Base-by-base conservation (phyloP, 2,113 vertebrate species). In the Epinephelus cyanopodus region DNA sequence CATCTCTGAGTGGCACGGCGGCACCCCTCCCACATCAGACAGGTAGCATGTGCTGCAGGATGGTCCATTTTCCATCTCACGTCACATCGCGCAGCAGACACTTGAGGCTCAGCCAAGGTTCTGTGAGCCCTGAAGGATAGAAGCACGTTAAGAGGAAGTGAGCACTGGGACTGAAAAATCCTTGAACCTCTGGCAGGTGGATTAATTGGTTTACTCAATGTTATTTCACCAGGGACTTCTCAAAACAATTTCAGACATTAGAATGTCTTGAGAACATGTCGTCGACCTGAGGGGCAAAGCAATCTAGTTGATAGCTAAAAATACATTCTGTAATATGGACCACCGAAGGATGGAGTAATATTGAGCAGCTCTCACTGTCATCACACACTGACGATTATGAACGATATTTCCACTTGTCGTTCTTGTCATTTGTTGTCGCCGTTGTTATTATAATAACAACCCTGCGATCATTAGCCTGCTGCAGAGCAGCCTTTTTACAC, bases 131-230 rank as follows among this genome's bases (percentile, higher is more conserved):
- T 68, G 60, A 73, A 93, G 84, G 88, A 88, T 70, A 47, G 82
- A 86, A 86, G 83, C 66, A 68, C 67, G 62, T 89, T 75, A 83
- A 86, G 64, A 86, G 83, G 56, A 62, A 69, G 71, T 8, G 75
- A 88, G 91, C 87, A 27, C 79, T 87, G 89, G 86, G 90, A 92
- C 58, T 70, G 56, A 86, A 87, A 92, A 74, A 79, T 87, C 90
- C 87, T 88, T 93, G 83, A 91, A 92, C 91, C 80, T 80, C 82
- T 87, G 90, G 76, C 90, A 93, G 88, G 86, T 94, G 92, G 85
- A 94, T 93, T 94, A 92, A 95, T 95, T 94, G 90, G 87, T 95
- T 94, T 94, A 94, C 86, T 87, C 57, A 79, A 82, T 93, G 90
- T 93, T 94, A 92, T 95, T 91, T 90, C 90, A 93, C 84, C 75